phyloP scores from a whole-genome alignment of 2,113 vertebrate genomes.

The Arenaria interpres region DNA sequence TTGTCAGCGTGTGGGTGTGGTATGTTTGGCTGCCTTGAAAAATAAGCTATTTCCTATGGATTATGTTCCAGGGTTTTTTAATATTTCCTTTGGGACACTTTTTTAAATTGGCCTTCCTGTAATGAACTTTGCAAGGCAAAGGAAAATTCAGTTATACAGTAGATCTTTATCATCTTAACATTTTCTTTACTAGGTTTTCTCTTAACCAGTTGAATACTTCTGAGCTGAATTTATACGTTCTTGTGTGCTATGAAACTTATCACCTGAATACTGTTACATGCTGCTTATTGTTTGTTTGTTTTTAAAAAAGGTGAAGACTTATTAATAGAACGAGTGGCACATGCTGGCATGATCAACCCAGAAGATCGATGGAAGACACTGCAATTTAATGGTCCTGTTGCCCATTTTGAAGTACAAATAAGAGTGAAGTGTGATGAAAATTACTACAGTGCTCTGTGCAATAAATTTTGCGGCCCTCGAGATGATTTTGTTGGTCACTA shows the following conservation, averaged over 20 bases:
- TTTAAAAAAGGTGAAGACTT: constrained; percentile 80
- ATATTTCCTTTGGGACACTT: constrained; percentile 78
- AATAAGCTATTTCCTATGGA: constrained; percentile 79
- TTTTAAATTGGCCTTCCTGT: constrained; percentile 77
- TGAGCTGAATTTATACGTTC: not conserved
- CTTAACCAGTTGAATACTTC: not conserved
- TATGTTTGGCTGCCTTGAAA: constrained; percentile 72
- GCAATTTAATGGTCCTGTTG: constrained; percentile 78
- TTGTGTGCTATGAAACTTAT: not conserved
- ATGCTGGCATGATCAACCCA: constrained; percentile 89
- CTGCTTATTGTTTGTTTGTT: not conserved
- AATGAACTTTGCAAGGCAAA: constrained; percentile 65
- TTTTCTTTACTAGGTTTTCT: constrained; percentile 25
- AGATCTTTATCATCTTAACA: constrained; percentile 15
- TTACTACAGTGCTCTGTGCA: constrained; percentile 92
- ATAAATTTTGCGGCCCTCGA: constrained; percentile 91
- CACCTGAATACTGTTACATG: not conserved
- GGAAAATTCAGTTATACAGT: constrained; percentile 63
- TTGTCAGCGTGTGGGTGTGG: constrained; percentile 57
- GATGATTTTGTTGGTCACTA: constrained; percentile 94
- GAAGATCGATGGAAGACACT: constrained; percentile 87
- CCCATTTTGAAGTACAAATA: constrained; percentile 85
- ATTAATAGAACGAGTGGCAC: constrained; percentile 86
- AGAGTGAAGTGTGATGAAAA: constrained; percentile 89
- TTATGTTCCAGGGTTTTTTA: constrained; percentile 75